Evolutionary conservation across 2,113 vertebrate species (phyloP).

Genomic region (Istiophorus platypterus): DNA sequence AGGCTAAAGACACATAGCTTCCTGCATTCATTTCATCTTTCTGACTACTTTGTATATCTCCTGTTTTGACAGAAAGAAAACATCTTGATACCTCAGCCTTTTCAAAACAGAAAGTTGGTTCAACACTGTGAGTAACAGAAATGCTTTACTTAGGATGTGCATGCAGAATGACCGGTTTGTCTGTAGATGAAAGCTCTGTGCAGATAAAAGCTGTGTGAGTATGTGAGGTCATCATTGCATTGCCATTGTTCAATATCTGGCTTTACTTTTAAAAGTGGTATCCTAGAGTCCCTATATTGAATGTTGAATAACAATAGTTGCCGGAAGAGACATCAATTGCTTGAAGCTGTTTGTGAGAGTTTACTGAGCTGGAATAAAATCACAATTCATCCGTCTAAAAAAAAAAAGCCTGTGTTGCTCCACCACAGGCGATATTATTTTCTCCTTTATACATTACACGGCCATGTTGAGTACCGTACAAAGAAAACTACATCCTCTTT

Average conservation of each 20-base stretch:
- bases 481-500: constrained; percentile 28
- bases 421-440: constrained; percentile 59
- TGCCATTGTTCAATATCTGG: constrained; percentile 11
- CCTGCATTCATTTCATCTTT: constrained; percentile 56
- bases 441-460: constrained; percentile 34
- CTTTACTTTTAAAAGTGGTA: constrained; percentile 42
- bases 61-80: constrained; percentile 31
- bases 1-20: constrained; percentile 40
- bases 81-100: constrained; percentile 1
- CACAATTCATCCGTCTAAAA: constrained; percentile 57
- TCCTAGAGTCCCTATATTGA: constrained; percentile 35
- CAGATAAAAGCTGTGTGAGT: constrained; percentile 31
- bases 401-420: constrained; percentile 53
- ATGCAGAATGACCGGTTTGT: constrained; percentile 35
- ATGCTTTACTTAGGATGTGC: neutral
- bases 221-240: constrained; percentile 14
- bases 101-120: constrained; percentile 20
- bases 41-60: constrained; percentile 17
- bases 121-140: neutral
- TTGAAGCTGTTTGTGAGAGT: constrained; percentile 58
- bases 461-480: constrained; percentile 18
- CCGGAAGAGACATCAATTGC: constrained; percentile 57
- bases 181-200: constrained; percentile 30
- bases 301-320: constrained; percentile 51
- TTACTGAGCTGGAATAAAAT: constrained; percentile 62